Conservation (phyloP, 2,888 invertebrate genomes). For the Meta bourneti region DNA sequence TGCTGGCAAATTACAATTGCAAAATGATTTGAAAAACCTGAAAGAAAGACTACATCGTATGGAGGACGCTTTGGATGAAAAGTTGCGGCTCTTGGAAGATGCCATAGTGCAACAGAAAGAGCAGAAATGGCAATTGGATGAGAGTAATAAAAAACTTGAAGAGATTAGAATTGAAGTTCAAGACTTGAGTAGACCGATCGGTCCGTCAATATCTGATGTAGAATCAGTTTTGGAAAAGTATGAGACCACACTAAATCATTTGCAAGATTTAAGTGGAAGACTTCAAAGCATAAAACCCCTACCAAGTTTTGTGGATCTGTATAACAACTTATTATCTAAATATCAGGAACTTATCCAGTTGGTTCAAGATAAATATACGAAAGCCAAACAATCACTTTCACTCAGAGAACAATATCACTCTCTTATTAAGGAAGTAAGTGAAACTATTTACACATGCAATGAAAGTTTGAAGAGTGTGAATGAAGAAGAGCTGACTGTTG, state of each 20-base stretch:
- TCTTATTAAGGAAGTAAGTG: conserved; percentile 91
- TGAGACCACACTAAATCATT: conserved; percentile 79
- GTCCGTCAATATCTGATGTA: conserved; percentile 93
- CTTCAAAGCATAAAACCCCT: conserved; percentile 84
- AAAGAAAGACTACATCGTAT: conserved; percentile 86
- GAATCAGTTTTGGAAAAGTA: conserved; percentile 85
- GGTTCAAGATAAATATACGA: conserved; percentile 87
- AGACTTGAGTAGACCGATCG: conserved; percentile 91
- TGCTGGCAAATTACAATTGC: conserved; percentile 89
- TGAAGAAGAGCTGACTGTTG: conserved; percentile 89
- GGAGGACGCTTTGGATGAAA: conserved; percentile 88
- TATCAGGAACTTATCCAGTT: conserved; percentile 92
- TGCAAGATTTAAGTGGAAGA: conserved; percentile 80
- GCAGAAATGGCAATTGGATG: conserved; percentile 89
- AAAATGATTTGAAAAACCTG: conserved; percentile 91
- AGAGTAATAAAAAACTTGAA: conserved; percentile 89
- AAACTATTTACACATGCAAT: conserved; percentile 92
- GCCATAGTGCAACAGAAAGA: conserved; percentile 91
- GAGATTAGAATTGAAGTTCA: conserved; percentile 91
- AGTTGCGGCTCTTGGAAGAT: conserved; percentile 87
- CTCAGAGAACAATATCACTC: conserved; percentile 93
- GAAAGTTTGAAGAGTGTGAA: conserved; percentile 92
- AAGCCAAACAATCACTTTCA: conserved; percentile 87
- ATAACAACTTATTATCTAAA: conserved; percentile 89
- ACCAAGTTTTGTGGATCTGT: conserved; percentile 83